Percentiles rank a stretch among this genome's conserved stretches.
These are phyloP conservation scores for Chloroclystis v-ata DNA, from an alignment of 2,888 invertebrate genomes.

Conservation along the genomic window DNA sequence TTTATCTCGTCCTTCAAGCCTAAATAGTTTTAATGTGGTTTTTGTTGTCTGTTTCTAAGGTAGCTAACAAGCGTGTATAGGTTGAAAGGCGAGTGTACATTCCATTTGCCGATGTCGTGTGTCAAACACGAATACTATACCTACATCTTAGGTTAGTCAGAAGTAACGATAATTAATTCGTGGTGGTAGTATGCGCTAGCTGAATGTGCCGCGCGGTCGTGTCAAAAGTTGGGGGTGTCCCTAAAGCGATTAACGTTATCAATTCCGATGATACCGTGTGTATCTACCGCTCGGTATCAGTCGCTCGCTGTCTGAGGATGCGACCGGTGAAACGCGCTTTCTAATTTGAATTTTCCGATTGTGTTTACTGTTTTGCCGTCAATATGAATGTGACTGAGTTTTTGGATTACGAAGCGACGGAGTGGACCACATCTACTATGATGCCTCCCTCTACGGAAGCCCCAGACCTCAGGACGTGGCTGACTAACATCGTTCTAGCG, in stretches of 20 bases:
- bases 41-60: too few relatives aligned
- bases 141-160: background rate
- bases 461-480: slow-evolving; percentile 54
- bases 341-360: slow-evolving; percentile 25
- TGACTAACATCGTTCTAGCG: slow-evolving; percentile 54
- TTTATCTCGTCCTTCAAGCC: too few relatives aligned
- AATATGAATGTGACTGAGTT: slow-evolving; percentile 48
- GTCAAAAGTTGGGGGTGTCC: slow-evolving; percentile 6
- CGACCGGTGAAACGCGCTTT: slow-evolving; percentile 39
- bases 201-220: slow-evolving; percentile 46
- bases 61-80: too few relatives aligned
- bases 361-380: slow-evolving; percentile 25
- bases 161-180: slow-evolving; percentile 2
- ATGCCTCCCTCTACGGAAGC: slow-evolving; percentile 38
- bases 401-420: slow-evolving; percentile 32
- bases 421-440: slow-evolving; percentile 29
- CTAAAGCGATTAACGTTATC: slow-evolving; percentile 39
- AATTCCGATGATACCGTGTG: slow-evolving; percentile 40
- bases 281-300: slow-evolving; percentile 43
- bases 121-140: too few relatives aligned
- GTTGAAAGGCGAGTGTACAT: too few relatives aligned
- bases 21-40: too few relatives aligned
- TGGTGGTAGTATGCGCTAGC: slow-evolving; percentile 27
- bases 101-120: too few relatives aligned
- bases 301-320: slow-evolving; percentile 35